Percentiles rank a stretch among this genome's conserved stretches.
Conservation (phyloP, 2,888 invertebrate species). For the Habrosyne pyritoides region DNA sequence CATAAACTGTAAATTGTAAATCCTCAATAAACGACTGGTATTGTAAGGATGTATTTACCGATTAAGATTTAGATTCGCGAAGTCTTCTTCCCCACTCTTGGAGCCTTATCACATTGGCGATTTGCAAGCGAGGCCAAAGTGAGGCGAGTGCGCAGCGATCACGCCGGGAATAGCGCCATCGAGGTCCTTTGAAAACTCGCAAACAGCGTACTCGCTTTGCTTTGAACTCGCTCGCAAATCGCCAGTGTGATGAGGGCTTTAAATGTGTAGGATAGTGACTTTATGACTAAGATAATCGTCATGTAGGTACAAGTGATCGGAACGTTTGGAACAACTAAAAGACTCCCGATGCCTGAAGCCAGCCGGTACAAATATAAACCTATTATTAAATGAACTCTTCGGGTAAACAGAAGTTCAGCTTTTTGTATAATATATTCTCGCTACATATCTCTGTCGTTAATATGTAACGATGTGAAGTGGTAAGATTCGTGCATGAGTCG, state of each 20-base stretch:
- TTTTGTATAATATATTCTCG: slow-evolving; percentile 58
- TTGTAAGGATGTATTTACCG: slow-evolving; percentile 45
- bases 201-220: no score
- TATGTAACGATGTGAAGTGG: slow-evolving; percentile 32
- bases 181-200: no score
- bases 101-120: no score
- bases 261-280: slow-evolving; percentile 35
- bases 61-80: slow-evolving; percentile 39
- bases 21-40: slow-evolving; percentile 51
- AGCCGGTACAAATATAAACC: slow-evolving; percentile 10
- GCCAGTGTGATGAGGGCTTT: no score
- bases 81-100: slow-evolving; percentile 22
- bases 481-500: slow-evolving; percentile 62
- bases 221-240: no score
- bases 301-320: not conserved
- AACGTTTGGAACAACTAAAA: not conserved
- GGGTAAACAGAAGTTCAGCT: slow-evolving; percentile 47
- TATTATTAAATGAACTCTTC: slow-evolving; percentile 31
- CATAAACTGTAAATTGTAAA: slow-evolving; percentile 42
- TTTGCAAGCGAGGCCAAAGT: no score
- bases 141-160: no score
- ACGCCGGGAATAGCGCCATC: no score
- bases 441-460: slow-evolving; percentile 71
- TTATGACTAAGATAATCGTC: slow-evolving; percentile 29
- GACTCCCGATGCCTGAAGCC: not conserved